A percentile compares a stretch with the other conserved stretches of the same genome.
Conservation (phyloP, 2,113 vertebrate species). For the Bucco capensis region DNA sequence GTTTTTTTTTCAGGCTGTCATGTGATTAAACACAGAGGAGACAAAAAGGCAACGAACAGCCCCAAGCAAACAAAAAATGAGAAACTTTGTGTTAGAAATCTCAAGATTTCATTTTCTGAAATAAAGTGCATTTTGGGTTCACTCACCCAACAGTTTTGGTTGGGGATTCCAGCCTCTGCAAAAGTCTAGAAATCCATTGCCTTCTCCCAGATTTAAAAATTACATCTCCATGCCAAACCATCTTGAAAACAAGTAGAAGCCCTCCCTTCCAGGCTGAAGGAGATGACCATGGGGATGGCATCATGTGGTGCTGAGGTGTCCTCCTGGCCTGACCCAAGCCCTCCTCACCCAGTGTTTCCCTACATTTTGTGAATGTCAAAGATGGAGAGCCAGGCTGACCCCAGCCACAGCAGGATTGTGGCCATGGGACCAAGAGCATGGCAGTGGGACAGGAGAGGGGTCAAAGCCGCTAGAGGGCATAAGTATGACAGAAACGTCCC, state of each 20-base stretch:
- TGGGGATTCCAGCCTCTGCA: not conserved
- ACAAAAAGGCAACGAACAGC: not conserved
- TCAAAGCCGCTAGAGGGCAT: conserved; percentile 57
- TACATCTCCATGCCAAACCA: not conserved
- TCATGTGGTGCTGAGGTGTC: fast-evolving
- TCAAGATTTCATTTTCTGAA: conserved; percentile 15
- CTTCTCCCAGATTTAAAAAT: not conserved
- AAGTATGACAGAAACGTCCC: conserved; percentile 12
- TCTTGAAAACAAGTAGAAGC: not conserved
- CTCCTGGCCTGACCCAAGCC: not conserved
- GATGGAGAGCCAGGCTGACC: not conserved
- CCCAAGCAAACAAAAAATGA: conserved; percentile 1
- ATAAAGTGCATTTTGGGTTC: not conserved
- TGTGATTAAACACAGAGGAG: conserved; percentile 19
- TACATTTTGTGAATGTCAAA: fast-evolving
- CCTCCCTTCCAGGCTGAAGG: not conserved
- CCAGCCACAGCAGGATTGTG: fast-evolving
- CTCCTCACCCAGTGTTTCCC: not conserved
- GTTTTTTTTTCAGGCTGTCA: not conserved
- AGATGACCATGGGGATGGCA: not conserved
- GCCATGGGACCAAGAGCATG: not conserved
- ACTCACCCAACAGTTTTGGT: not conserved
- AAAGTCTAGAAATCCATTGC: not conserved
- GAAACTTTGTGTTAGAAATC: conserved; percentile 26
- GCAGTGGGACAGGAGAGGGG: not conserved